A percentile compares a stretch with the other conserved stretches of the same genome.
phyloP scores from a whole-genome alignment of 2,888 invertebrate species.

The Nomada flava region DNA sequence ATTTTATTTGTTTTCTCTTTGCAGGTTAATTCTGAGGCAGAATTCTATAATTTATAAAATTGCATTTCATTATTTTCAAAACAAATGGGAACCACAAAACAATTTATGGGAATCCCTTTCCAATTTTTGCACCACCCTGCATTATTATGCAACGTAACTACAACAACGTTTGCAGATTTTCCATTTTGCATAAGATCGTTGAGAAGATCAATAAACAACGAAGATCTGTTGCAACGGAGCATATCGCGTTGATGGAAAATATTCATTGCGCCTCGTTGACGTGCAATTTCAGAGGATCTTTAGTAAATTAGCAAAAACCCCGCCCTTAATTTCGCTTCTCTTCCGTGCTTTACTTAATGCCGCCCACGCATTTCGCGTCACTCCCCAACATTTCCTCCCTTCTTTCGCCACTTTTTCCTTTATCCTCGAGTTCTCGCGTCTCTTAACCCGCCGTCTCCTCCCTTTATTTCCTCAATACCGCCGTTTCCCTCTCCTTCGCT shows the following conservation, averaged over 20 bases:
- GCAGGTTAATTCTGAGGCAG: too few relatives aligned
- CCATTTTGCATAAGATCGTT: too few relatives aligned
- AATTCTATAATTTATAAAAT: too few relatives aligned
- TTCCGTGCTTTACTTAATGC: constrained; percentile 17
- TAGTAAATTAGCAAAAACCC: constrained; percentile 66
- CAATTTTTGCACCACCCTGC: too few relatives aligned
- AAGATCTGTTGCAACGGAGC: not conserved
- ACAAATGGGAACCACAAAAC: too few relatives aligned
- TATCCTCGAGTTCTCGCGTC: constrained; percentile 6
- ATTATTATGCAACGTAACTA: too few relatives aligned
- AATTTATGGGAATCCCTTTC: too few relatives aligned
- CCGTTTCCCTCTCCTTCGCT: constrained; percentile 21
- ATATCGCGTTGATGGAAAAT: constrained; percentile 9
- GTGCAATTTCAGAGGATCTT: constrained; percentile 53
- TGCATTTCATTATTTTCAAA: too few relatives aligned
- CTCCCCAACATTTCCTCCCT: not conserved
- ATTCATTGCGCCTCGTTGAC: constrained; percentile 35
- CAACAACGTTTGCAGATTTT: too few relatives aligned
- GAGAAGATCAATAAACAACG: too few relatives aligned
- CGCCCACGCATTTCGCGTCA: not conserved
- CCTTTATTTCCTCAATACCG: constrained; percentile 38
- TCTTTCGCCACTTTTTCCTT: not conserved
- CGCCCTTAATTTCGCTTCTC: constrained; percentile 11
- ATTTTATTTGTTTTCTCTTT: too few relatives aligned
- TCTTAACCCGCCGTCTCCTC: constrained; percentile 2